Conservation (phyloP, 2,113 vertebrate species). For the Onychostruthus taczanowskii region DNA sequence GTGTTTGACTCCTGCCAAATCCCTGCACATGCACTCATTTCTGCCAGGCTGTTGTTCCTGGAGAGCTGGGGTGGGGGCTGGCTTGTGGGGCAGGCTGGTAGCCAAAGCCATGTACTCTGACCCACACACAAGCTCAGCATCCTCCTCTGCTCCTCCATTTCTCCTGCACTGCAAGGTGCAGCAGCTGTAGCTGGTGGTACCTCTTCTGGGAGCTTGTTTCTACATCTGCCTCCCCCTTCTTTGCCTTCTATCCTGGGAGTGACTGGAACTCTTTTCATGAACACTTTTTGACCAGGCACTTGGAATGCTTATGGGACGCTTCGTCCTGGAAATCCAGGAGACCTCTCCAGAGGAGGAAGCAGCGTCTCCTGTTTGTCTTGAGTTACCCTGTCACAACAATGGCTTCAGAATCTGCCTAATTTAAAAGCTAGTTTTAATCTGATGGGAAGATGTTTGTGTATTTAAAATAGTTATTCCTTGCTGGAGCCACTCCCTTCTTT, state of each 20-base stretch:
- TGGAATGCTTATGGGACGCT: background rate
- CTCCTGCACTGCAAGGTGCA: background rate
- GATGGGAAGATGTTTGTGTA: constrained; percentile 60
- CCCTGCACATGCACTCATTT: accelerated
- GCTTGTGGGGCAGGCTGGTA: background rate
- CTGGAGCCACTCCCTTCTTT: constrained; percentile 55
- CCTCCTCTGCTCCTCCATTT: background rate
- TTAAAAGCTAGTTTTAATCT: constrained; percentile 48
- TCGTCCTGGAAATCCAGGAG: constrained; percentile 12
- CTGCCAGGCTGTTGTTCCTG: background rate
- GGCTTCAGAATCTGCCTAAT: constrained; percentile 40
- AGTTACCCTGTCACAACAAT: constrained; percentile 55
- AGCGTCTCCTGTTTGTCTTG: constrained; percentile 52
- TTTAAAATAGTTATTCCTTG: constrained; percentile 64
- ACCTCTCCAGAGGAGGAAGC: constrained; percentile 46
- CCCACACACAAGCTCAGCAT: background rate
- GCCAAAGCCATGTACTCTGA: accelerated
- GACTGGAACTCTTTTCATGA: background rate
- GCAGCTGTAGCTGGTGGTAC: background rate
- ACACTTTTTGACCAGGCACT: background rate
- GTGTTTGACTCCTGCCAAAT: background rate
- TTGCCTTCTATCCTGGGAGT: background rate
- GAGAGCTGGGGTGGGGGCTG: background rate
- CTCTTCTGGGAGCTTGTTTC: background rate
- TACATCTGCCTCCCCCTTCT: background rate